Percentiles rank a stretch among this genome's conserved stretches.
Evolutionary conservation across 2,888 invertebrate genomes (phyloP).

Genomic region (Eupithecia tripunctaria): DNA sequence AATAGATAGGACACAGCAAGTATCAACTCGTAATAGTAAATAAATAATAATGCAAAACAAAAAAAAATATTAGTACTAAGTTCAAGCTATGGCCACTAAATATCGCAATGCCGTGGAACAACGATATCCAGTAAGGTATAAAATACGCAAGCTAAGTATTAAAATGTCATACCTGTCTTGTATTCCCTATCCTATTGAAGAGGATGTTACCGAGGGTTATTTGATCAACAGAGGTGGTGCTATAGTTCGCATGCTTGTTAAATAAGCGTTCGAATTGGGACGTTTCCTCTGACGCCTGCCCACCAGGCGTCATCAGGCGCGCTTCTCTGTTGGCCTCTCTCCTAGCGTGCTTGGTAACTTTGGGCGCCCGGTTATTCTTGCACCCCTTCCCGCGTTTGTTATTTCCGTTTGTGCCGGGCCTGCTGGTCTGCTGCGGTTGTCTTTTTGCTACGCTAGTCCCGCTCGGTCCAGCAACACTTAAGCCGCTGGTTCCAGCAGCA

Average conservation of each 20-base stretch:
- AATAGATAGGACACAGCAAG: not conserved
- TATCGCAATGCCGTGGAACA: not conserved
- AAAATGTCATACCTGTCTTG: conserved; percentile 58
- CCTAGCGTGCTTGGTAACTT: conserved; percentile 21
- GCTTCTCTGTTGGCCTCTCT: conserved; percentile 46
- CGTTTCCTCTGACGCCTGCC: conserved; percentile 49
- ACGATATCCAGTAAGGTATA: not conserved
- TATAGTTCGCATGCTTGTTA: conserved; percentile 63
- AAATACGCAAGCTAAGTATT: not conserved
- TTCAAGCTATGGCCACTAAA: not conserved
- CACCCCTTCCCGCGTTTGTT: conserved; percentile 7
- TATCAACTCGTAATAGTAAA: not conserved
- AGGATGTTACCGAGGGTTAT: conserved; percentile 63
- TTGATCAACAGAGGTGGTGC: conserved; percentile 68
- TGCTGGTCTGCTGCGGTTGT: conserved; percentile 53
- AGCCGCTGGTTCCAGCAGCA: not conserved
- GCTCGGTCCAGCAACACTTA: not conserved
- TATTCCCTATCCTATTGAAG: conserved; percentile 57
- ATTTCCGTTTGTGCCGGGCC: conserved; percentile 37
- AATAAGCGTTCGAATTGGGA: conserved; percentile 58
- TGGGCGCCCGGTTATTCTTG: conserved; percentile 7
- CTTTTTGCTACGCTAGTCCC: not conserved
- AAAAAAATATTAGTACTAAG: not conserved
- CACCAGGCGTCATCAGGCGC: conserved; percentile 59
- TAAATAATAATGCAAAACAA: not conserved